Percentiles rank a stretch among this genome's conserved stretches.
Conservation (phyloP, 2,113 vertebrate species). For the Zosterops lateralis region DNA sequence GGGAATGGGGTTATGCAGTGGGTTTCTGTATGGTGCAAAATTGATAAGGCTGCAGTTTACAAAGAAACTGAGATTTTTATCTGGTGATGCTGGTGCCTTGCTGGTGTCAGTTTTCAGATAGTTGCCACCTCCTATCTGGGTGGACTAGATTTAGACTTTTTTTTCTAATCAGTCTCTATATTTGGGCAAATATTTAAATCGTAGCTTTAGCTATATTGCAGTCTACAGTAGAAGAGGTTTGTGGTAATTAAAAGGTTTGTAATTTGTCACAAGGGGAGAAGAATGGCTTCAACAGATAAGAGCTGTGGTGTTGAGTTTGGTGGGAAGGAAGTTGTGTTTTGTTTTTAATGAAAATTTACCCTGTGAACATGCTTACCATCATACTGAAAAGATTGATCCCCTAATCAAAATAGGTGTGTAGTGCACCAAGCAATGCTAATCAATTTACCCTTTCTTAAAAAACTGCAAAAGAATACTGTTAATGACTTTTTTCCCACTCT, state of each 20-base stretch:
- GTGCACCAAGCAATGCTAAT: not conserved
- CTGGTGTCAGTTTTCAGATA: not conserved
- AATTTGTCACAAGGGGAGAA: not conserved
- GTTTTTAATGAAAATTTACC: not conserved
- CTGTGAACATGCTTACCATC: not conserved
- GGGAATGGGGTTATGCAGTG: not conserved
- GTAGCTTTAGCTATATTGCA: not conserved
- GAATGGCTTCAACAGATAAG: not conserved
- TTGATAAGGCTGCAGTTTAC: not conserved
- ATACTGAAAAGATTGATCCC: not conserved
- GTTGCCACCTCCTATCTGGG: accelerated
- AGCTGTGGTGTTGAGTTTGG: accelerated
- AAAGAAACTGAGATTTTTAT: not conserved
- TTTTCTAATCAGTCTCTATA: not conserved
- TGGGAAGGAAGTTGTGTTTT: not conserved
- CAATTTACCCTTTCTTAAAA: not conserved
- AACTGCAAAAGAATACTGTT: accelerated
- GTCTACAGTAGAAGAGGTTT: not conserved
- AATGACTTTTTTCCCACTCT: not conserved
- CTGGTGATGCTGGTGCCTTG: not conserved
- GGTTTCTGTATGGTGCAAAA: not conserved
- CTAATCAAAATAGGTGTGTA: not conserved
- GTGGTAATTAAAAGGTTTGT: not conserved
- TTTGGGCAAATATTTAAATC: not conserved
- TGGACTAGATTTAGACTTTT: not conserved